Base-by-base conservation (phyloP, 2,113 vertebrate species). In the Isurus oxyrinchus region DNA sequence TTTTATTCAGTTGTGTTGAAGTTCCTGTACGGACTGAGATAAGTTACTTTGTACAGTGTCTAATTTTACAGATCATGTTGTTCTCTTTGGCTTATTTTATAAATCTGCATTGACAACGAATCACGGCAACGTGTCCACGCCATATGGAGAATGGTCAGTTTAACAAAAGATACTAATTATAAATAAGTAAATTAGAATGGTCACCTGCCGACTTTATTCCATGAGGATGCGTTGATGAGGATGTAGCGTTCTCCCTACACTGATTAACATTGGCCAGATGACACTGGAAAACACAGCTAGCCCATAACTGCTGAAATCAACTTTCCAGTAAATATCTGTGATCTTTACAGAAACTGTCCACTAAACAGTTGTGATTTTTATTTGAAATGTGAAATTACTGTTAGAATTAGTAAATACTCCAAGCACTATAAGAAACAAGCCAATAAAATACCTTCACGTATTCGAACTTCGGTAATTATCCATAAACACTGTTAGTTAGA, bases 1-100 rank as follows among this genome's bases (percentile, higher is more conserved):
- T 27, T 53, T 27, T 53, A n/a, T n/a, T 63, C 40, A 67, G 94
- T 69, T 95, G 2, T 67, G 31, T 55, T 55, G 3, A 49, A 23
- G 0, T 67, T 57, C 14, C 59, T 93, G 90, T 35, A 4, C 14
- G 14, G 57, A 93, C 40, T 44, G 40, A 0, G 5, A 84, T 84
- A 7, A 44, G 0, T 40, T 40, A n/a, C n/a, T 44, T 44, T 44
- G 5, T 19, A 19, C 35, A 16, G 87, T 94, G 93, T 40, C 61
- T 95, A 25, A 72, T 95, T 55, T 69, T 21, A 95, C 67, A 72
- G 67, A 13, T 6, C 59, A 91, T 35, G 0, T 55, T 19, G 49
- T 95, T 69, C 44, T 55, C 90, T 94, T 94, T 94, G 59, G 67
- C 66, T 69, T 95, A 55, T 72, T 95, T 95, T 95, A 72, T 55